These are phyloP conservation scores for Amiota minor DNA, from an alignment of 2,888 invertebrate genomes.

Conservation along the genomic window DNA sequence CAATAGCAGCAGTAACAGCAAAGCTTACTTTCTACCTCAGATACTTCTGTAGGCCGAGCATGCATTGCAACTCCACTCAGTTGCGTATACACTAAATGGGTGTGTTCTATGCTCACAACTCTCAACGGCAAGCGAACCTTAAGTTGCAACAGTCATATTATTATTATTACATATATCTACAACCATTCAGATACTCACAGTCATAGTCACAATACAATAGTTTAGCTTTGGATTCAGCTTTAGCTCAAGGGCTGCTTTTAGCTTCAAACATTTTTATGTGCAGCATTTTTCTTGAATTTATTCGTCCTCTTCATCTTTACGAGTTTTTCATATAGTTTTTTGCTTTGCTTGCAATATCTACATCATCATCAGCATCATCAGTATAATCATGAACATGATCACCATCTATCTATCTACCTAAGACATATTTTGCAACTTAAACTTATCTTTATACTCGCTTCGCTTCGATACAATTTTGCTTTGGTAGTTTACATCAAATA, in stretches of 20 bases:
- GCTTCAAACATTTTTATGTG: neutral
- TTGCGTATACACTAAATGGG: constrained; percentile 8
- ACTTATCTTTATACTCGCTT: neutral
- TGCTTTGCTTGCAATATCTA: neutral
- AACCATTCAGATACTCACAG: neutral
- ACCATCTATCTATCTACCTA: too few species aligned
- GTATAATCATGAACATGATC: neutral
- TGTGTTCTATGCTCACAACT: constrained; percentile 1
- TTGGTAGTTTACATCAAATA: neutral
- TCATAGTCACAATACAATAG: neutral
- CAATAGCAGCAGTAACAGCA: neutral
- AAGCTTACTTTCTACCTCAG: too few species aligned
- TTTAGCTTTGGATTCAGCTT: constrained; percentile 3
- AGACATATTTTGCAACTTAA: neutral
- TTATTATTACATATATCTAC: neutral
- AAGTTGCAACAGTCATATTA: neutral
- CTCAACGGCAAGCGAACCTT: constrained; percentile 1
- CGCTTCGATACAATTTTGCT: constrained; percentile 3
- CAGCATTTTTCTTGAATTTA: constrained; percentile 11
- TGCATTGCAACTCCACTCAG: neutral
- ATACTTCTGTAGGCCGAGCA: too few species aligned
- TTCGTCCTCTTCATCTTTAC: constrained; percentile 2
- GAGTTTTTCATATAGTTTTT: neutral
- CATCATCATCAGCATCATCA: neutral
- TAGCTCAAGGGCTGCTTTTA: constrained; percentile 22